Evolutionary conservation across 2,797 vertebrate species (phyloP), one percentile per base, ranked within the genome.

Genomic region (Phoebastria nigripes): DNA sequence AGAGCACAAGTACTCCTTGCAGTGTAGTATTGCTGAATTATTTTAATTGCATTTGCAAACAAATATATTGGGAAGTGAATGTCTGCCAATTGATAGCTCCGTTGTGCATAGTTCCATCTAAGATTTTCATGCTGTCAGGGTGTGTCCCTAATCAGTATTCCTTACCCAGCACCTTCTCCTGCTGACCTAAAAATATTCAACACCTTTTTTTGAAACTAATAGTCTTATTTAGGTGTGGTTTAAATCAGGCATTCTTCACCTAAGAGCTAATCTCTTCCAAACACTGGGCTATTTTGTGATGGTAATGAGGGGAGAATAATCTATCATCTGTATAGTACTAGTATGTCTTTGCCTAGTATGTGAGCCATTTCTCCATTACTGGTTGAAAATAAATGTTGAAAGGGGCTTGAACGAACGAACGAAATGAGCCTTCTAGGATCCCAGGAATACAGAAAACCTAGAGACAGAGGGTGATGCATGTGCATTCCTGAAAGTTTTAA

Each of bases 41-140:
- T 63, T 92, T 89, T 89, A 92, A 92, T 85, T 92, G 28, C 6
- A 77, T 90, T 89, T 96, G 51, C 59, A 91, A 92, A 73, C 24
- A 67, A 59, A 58, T 39, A 35, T 58, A 62, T 58, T 65, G 29
- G 39, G 11, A 87, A 76, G 29, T 44, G 25, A 86, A 81, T 26
- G 15, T 9, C 49, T 90, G 26, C 18, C 65, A 90, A 16, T 6
- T 71, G 41, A 71, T 58, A 51, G 31, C 29, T 84, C 41, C 3
- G 0, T 76, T 58, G 31, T 59, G 15, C 17, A 69, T 37, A 37
- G 37, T 37, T 9, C 37, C 37, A 9, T 72, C 25, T 76, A 71
- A 69, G 29, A 49, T 56, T 41, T 94, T 87, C 1, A 1, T 35
- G 28, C 9, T 47, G 15, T 66, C 5, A 2, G 54, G 5, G 3